Percentiles rank a stretch among this genome's conserved stretches.
phyloP scores from a whole-genome alignment of 2,888 invertebrate species.

The Sipha maydis region DNA sequence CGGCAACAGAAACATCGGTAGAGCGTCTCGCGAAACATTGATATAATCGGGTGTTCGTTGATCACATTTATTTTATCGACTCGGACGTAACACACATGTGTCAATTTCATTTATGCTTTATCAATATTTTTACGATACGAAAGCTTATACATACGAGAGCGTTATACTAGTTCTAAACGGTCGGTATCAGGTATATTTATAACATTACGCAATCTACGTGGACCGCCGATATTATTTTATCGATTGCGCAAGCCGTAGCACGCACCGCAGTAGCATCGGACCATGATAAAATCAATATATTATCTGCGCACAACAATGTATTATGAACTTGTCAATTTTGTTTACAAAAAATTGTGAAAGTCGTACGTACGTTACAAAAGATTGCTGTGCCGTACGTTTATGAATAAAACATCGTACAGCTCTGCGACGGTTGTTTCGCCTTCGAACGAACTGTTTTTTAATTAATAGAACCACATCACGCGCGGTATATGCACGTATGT shows the following conservation, averaged over 20 bases:
- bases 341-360: constrained; percentile 40
- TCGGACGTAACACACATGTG: not conserved
- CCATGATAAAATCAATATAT: constrained; percentile 26
- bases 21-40: too few species aligned
- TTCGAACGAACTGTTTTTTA: constrained; percentile 32
- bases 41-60: too few species aligned
- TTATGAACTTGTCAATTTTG: constrained; percentile 39
- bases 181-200: not conserved
- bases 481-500: not conserved
- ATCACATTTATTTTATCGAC: not conserved
- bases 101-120: too few species aligned
- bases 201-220: not conserved
- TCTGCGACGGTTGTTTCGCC: not conserved
- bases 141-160: too few species aligned
- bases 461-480: not conserved
- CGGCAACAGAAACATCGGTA: too few species aligned
- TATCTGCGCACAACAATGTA: constrained; percentile 10
- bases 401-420: constrained; percentile 23
- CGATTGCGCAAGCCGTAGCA: not conserved
- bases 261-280: constrained; percentile 19
- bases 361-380: not conserved
- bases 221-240: not conserved
- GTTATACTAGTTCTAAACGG: not conserved
- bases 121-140: too few species aligned
- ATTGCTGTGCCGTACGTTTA: not conserved